Evolutionary conservation across 1,140 invertebrate genomes (phyloP), one percentile per base, ranked within the genome.

Genomic region (Drosophila bocki): DNA sequence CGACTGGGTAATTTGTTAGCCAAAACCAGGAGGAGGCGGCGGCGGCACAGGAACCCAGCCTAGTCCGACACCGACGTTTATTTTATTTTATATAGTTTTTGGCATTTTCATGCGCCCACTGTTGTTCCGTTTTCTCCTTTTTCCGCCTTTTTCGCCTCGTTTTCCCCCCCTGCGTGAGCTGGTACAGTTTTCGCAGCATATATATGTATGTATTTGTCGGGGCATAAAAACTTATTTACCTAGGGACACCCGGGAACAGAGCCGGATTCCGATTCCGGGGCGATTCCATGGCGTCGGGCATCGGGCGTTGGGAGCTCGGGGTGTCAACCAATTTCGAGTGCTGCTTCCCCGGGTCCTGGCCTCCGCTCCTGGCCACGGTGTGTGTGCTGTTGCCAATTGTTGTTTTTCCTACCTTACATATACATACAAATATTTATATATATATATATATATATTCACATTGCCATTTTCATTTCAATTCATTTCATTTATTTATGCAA

Each of bases 401-500:
- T 86, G 70, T 87, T 87, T 65, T 75, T 76, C 8, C 56, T 50
- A 63, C 47, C 53, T 39, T 53, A 67, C 39, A 64, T 26, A 44
- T 50, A 68, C 48, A 50, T 47, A 29, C 41, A 54, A 44, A 35
- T 82, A 58, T 82, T 59, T 87, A 75, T 72, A 56, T 70, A 78
- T 85, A 17, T 62, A 60, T 54, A 44, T 44, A 17, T 72, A 54
- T 82, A 65, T 88, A 78, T 79, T 76, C 67, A 69, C 83, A 82
- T 86, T 83, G 80, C 84, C 85, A 90, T 88, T 88, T 88, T 84
- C 82, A 90, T 90, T 88, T 88, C 68, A 90, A 88, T 88, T 88
- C 85, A 88, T 88, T 86, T 88, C 74, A 85, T 90, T 88, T 88
- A 88, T 88, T 88, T 88, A 88, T 88, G 85, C 85, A 90, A 90